Base-by-base conservation (phyloP, 2,888 invertebrate genomes). In the Andrena praecox region DNA sequence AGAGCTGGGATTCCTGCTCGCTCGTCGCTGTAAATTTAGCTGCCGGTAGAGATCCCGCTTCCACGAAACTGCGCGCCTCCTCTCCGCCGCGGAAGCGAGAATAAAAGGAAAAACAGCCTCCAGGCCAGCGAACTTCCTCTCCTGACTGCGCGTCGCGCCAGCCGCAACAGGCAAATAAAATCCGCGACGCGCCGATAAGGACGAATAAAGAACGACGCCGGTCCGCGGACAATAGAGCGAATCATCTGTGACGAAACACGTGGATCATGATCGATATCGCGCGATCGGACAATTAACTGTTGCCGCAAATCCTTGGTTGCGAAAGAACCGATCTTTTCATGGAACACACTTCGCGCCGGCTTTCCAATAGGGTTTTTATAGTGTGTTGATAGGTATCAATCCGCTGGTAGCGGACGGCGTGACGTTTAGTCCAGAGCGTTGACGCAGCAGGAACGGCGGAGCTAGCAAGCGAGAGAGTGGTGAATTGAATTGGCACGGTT, bases 11-110 rank as follows among this genome's bases (percentile, higher is more conserved):
- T 91, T 91, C 89, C 85, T 76, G 71, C 62, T 80, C 84, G 78
- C 80, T 77, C 77, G 87, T 60, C 63, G 80, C 80, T 87, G 87
- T 89, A 85, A 88, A 90, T 91, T 91, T 91, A 92, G 87, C 74
- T 66, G 52, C 63, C 33, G 68, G 62, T 82, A 83, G 52, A 83
- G 52, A 74, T 72, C 70, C 77, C 12, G 42, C 72, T 80, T 80
- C 60, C 76, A 74, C 87, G 80, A 82, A 85, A 83, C 69, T 76
- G 76, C 62, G 70, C 71, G 70, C 71, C 60, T 68, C 56, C 31
- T 62, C 50, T 50, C n/a, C 62, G 24, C 50, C 8, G 68, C 31
- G 77, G 71, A 31, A 77, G 70, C 54, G 35, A 74, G 12, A 62
- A 62, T 35, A 52, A 73, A 63, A 29, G 16, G n/a, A 73, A 63